Evolutionary conservation across 1,140 invertebrate species (phyloP).

Genomic region (Bombus ignitus): DNA sequence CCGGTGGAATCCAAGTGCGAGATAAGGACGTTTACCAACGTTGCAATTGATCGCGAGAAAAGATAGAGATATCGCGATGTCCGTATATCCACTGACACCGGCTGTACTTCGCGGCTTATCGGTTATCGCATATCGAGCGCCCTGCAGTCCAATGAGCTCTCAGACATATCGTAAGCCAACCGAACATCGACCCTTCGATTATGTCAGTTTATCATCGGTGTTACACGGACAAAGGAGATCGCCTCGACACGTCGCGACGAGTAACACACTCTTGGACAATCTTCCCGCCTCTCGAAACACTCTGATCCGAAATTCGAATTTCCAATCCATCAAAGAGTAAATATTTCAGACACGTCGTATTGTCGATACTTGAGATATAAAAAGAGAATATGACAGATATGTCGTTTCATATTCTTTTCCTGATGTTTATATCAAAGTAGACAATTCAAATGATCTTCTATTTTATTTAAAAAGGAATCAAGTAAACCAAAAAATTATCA

Average conservation of each 20-base stretch:
- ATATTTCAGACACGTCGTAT: not conserved
- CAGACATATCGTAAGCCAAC: slow-evolving; percentile 52
- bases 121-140: slow-evolving; percentile 55
- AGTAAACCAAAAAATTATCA: no score
- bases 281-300: not conserved
- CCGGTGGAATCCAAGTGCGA: slow-evolving; percentile 22
- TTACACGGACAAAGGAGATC: slow-evolving; percentile 54
- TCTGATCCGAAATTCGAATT: not conserved
- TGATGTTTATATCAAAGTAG: no score
- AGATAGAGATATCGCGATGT: slow-evolving; percentile 48
- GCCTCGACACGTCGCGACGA: slow-evolving; percentile 12
- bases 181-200: slow-evolving; percentile 62
- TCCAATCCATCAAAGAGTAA: not conserved
- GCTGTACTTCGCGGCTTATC: slow-evolving; percentile 52
- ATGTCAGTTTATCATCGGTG: slow-evolving; percentile 54
- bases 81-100: slow-evolving; percentile 43
- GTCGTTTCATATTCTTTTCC: rapidly evolving
- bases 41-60: slow-evolving; percentile 49
- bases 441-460: no score
- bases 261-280: slow-evolving; percentile 12
- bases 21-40: slow-evolving; percentile 53
- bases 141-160: slow-evolving; percentile 43
- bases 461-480: no score
- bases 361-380: not conserved
- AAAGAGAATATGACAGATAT: not conserved